These are phyloP conservation scores for Halictus quadricinctus DNA, from an alignment of 2,888 invertebrate species.

Conservation along the genomic window DNA sequence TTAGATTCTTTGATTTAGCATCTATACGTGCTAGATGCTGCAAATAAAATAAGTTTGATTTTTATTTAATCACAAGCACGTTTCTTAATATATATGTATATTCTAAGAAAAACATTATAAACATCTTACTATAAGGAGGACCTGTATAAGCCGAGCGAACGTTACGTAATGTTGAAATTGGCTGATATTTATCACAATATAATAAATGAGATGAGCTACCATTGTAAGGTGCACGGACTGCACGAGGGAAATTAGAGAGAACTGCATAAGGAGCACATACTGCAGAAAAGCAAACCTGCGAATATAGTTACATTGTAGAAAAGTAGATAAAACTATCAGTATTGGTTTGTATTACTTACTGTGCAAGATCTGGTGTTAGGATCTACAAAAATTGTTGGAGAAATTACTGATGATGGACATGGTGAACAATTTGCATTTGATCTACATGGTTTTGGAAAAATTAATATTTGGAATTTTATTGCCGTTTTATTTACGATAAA, in stretches of 20 bases:
- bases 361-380: background rate
- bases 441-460: background rate
- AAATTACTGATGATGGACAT: background rate
- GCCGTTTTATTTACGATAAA: background rate
- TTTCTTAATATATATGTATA: background rate
- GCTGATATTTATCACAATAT: constrained; percentile 41
- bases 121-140: constrained; percentile 48
- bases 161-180: constrained; percentile 37
- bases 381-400: background rate
- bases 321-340: background rate
- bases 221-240: constrained; percentile 24
- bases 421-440: background rate
- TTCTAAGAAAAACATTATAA: background rate
- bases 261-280: constrained; percentile 6
- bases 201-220: constrained; percentile 18
- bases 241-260: constrained; percentile 23
- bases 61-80: background rate
- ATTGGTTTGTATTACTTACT: background rate
- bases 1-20: constrained; percentile 11
- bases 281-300: constrained; percentile 22
- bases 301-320: background rate
- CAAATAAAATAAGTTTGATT: constrained; percentile 15
- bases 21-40: constrained; percentile 38
- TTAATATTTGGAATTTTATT: background rate
- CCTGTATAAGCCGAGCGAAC: constrained; percentile 8